Evolutionary conservation across 2,888 invertebrate species (phyloP), one percentile per base, ranked within the genome.

Genomic region (Pheosia tremula): DNA sequence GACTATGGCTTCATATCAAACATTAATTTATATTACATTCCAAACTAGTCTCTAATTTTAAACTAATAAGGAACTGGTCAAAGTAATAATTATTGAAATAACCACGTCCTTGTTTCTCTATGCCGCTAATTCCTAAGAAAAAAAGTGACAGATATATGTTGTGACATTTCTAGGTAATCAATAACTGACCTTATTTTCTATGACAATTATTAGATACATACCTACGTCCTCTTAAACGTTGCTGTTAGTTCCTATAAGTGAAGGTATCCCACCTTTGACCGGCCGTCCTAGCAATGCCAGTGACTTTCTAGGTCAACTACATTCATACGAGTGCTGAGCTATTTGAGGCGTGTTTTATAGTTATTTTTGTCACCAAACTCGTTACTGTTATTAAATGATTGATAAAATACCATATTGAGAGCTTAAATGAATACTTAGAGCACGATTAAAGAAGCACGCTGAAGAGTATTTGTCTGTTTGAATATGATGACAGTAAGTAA

Each of bases 231-330:
- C 37, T 66, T 68, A 72, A 75, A 86, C 84, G 82, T 84, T 79
- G 73, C 66, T 71, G 71, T 75, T 74, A 75, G 81, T 82, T 81
- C 82, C 80, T 81, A 70, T 77, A 80, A 90, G 91, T 86, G 89
- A 91, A 90, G 82, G 90, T 77, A 72, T 81, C 83, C 77, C 76
- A 89, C 89, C 90, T 90, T 85, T 91, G 91, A 90, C 87, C 87
- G 81, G 69, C 83, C 86, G 87, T 69, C 65, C 86, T 85, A 75
- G 77, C 64, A 80, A 85, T 78, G 72, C 78, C 72, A 65, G 64
- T 83, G 84, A 72, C 81, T 90, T 90, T 89, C 89, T 90, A 91
- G 91, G 90, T 78, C 88, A 79, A 80, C 86, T 67, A 63, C 65
- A 65, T 64, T 62, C 58, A 69, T 66, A 61, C 63, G 68, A 71